Percentiles rank a stretch among this genome's conserved stretches.
phyloP scores from a whole-genome alignment of 2,797 vertebrate species.

The Helarctos malayanus region DNA sequence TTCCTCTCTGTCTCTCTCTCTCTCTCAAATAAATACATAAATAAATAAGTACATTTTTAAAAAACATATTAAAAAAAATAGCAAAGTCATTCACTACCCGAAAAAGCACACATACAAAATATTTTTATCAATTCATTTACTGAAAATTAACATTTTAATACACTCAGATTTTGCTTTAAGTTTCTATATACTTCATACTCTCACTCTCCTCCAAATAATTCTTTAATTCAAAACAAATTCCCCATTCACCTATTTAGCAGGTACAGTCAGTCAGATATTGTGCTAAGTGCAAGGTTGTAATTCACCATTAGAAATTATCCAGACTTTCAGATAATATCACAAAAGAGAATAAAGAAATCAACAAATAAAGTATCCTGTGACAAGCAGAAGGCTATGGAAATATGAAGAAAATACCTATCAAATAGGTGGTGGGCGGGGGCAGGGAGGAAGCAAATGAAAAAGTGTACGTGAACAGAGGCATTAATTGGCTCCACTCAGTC shows the following conservation, averaged over 20 bases:
- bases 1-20: background rate
- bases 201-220: background rate
- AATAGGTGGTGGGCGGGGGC: background rate
- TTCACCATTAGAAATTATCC: background rate
- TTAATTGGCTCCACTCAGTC: background rate
- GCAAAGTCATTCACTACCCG: background rate
- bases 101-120: background rate
- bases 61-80: background rate
- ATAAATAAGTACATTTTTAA: background rate
- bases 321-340: background rate
- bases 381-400: background rate
- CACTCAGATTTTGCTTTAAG: background rate
- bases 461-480: background rate
- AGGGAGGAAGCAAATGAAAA: background rate
- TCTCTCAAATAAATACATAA: background rate
- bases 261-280: background rate
- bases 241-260: background rate
- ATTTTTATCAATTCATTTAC: background rate
- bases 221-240: slow-evolving; percentile 26
- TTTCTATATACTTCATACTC: background rate
- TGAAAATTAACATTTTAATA: background rate
- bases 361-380: background rate
- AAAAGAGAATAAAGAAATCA: background rate
- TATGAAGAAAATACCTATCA: background rate
- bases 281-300: background rate